Percentiles rank a stretch among this genome's conserved stretches.
These are phyloP conservation scores for Bombus turneri DNA, from an alignment of 1,140 invertebrate species.

Conservation along the genomic window DNA sequence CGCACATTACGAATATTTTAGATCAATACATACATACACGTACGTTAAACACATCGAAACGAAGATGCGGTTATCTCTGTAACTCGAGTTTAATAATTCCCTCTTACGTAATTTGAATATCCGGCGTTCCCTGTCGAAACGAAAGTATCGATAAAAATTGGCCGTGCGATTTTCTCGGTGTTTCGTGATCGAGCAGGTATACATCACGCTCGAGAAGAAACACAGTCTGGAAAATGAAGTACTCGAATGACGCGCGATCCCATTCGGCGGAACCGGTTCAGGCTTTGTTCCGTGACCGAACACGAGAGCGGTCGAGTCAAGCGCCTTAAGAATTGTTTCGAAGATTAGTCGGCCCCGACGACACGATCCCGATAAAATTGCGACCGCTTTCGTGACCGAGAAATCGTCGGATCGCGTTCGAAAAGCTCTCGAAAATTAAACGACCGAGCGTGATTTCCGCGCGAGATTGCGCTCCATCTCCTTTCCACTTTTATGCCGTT, in stretches of 20 bases:
- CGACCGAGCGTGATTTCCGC: neutral
- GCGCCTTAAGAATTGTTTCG: constrained; percentile 34
- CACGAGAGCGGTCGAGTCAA: neutral
- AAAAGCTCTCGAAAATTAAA: constrained; percentile 18
- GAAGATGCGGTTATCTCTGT: too few relatives aligned
- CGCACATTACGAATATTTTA: neutral
- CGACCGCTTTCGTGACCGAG: constrained; percentile 19
- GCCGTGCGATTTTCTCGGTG: neutral
- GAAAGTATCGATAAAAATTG: neutral
- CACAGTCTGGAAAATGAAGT: constrained; percentile 11
- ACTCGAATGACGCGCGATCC: neutral
- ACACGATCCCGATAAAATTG: constrained; percentile 21
- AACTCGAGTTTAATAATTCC: neutral
- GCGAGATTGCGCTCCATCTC: neutral
- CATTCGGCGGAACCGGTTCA: neutral
- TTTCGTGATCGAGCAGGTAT: constrained; percentile 8
- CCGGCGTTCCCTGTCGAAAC: neutral
- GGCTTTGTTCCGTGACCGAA: constrained; percentile 1
- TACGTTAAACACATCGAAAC: too few relatives aligned
- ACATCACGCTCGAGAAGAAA: neutral
- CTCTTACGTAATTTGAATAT: neutral
- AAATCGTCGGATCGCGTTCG: neutral
- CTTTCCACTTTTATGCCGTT: neutral
- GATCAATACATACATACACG: neutral
- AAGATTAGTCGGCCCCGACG: constrained; percentile 21